Conservation (phyloP, 2,113 vertebrate species). For the Embiotoca jacksoni region DNA sequence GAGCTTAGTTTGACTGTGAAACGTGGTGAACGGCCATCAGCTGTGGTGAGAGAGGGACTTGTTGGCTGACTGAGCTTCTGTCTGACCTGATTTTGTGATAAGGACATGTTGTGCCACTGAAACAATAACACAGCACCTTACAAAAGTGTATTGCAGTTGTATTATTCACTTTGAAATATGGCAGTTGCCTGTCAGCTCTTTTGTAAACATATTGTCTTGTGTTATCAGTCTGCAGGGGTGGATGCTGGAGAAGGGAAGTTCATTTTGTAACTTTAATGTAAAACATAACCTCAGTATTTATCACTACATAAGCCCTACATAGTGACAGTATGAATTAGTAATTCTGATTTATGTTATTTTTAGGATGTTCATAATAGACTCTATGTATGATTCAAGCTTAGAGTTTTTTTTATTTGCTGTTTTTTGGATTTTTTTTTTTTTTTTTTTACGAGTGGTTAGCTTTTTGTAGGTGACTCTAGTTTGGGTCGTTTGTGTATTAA, state of each 20-base stretch:
- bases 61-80: slow-evolving; percentile 38
- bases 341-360: background rate
- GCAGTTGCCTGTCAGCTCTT: slow-evolving; percentile 25
- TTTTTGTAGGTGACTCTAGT: no score
- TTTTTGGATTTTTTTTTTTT: no score
- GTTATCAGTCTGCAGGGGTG: background rate
- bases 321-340: background rate
- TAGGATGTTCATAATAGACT: background rate
- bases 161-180: slow-evolving; percentile 42
- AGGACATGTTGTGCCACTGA: slow-evolving; percentile 17
- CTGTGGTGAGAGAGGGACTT: slow-evolving; percentile 18
- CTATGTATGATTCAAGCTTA: no score
- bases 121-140: slow-evolving; percentile 30
- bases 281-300: slow-evolving; percentile 14
- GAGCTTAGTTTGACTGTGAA: slow-evolving; percentile 8
- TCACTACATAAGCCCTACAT: slow-evolving; percentile 2
- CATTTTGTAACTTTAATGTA: slow-evolving; percentile 1
- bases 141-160: slow-evolving; percentile 29
- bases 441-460: no score
- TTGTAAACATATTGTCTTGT: slow-evolving; percentile 33
- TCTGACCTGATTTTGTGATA: slow-evolving; percentile 49
- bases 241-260: background rate
- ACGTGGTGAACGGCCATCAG: slow-evolving; percentile 6
- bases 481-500: no score
- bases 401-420: no score